Conservation (phyloP, 1,140 invertebrate genomes). For the Dinothrombium tinctorium region DNA sequence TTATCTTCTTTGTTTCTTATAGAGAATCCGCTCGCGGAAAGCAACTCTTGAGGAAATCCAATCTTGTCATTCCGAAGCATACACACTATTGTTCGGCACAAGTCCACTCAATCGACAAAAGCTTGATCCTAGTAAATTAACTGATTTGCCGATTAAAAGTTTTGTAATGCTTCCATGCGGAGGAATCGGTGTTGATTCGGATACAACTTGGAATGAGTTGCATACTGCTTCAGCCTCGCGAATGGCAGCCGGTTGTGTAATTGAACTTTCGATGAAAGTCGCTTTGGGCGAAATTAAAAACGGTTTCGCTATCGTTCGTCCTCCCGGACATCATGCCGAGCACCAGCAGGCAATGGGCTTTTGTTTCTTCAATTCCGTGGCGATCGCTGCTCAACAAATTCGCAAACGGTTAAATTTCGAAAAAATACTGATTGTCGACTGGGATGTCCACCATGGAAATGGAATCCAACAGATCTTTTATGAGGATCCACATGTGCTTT, state of each 20-base stretch:
- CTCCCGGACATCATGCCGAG: constrained; percentile 95
- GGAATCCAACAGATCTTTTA: constrained; percentile 98
- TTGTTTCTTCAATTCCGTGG: constrained; percentile 99
- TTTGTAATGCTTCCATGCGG: constrained; percentile 81
- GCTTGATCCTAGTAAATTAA: constrained; percentile 46
- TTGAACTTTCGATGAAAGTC: constrained; percentile 66
- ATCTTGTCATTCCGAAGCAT: constrained; percentile 23
- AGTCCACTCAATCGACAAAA: constrained; percentile 63
- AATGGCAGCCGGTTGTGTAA: constrained; percentile 81
- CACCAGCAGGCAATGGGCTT: constrained; percentile 93
- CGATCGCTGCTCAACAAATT: constrained; percentile 72
- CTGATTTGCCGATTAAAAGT: constrained; percentile 51
- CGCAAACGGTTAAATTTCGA: constrained; percentile 58
- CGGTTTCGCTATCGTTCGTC: constrained; percentile 90
- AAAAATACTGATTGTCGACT: constrained; percentile 86
- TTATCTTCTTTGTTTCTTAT: constrained; percentile 31
- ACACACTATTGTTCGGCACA: constrained; percentile 35
- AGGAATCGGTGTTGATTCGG: constrained; percentile 86
- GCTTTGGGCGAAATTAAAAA: constrained; percentile 29
- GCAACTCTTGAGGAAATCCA: constrained; percentile 79
- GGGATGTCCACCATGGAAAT: constrained; percentile 99
- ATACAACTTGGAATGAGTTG: constrained; percentile 92
- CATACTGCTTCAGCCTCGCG: constrained; percentile 79
- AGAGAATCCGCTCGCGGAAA: constrained; percentile 58
- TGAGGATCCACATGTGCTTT: constrained; percentile 75